These are phyloP conservation scores for Thryonomys swinderianus DNA, from an alignment of 2,113 vertebrate species.

Conservation along the genomic window DNA sequence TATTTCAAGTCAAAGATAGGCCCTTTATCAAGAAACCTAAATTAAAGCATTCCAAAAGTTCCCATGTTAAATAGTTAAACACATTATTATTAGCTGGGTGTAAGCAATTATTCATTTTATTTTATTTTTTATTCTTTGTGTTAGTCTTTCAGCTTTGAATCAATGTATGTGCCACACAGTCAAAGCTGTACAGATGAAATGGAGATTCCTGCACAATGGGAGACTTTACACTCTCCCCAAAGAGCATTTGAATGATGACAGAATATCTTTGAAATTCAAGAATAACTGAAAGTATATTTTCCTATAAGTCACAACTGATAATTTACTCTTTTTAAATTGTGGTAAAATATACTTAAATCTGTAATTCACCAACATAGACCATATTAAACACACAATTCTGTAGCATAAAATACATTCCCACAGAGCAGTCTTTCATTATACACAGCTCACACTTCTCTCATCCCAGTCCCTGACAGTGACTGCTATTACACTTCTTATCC, in stretches of 20 bases:
- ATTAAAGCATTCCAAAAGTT: slow-evolving; percentile 60
- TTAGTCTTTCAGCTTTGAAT: slow-evolving; percentile 13
- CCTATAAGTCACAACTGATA: not conserved
- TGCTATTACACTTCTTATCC: not conserved
- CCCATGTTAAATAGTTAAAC: slow-evolving; percentile 46
- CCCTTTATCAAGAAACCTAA: slow-evolving; percentile 61
- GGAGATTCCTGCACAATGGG: not conserved
- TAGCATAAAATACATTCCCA: not conserved
- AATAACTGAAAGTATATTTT: not conserved
- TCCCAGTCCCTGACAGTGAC: not conserved
- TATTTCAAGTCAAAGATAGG: slow-evolving; percentile 75
- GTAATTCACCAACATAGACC: not conserved
- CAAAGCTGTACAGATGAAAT: not conserved
- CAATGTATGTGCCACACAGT: accelerated
- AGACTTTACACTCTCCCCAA: not conserved
- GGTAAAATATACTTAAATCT: not conserved
- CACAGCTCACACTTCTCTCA: not conserved
- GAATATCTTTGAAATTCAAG: not conserved
- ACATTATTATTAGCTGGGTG: not conserved
- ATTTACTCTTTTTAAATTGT: not conserved
- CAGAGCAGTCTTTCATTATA: not conserved
- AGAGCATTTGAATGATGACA: not conserved
- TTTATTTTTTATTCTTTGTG: not conserved
- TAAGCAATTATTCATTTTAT: slow-evolving; percentile 29
- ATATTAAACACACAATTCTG: not conserved